Evolutionary conservation across 1,140 invertebrate genomes (phyloP).

Genomic region (Pachypsylla venusta): DNA sequence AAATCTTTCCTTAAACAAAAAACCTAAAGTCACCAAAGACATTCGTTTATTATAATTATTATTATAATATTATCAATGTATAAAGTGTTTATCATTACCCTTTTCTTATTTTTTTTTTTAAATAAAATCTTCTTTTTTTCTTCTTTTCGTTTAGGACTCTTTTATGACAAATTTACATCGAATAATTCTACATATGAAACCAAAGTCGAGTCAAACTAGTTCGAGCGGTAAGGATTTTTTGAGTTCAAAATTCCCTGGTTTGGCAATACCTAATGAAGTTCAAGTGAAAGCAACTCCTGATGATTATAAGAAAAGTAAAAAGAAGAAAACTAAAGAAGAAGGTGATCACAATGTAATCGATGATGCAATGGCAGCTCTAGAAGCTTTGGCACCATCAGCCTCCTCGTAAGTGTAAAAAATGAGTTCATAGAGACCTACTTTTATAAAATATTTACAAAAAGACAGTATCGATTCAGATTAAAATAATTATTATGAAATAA

Average conservation of each 20-base stretch:
- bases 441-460: conserved; percentile 12
- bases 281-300: conserved; percentile 25
- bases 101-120: background rate
- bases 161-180: conserved; percentile 80
- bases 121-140: conserved; percentile 13
- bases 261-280: conserved; percentile 74
- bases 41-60: too few relatives aligned
- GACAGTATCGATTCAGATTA: too few relatives aligned
- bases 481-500: too few relatives aligned
- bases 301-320: conserved; percentile 23
- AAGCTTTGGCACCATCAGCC: conserved; percentile 60
- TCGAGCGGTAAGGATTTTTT: conserved; percentile 41
- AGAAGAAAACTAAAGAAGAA: conserved; percentile 28
- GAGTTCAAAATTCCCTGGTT: conserved; percentile 67
- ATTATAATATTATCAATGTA: too few relatives aligned
- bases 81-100: too few relatives aligned
- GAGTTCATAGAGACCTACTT: conserved; percentile 18
- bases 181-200: conserved; percentile 90
- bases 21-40: too few relatives aligned
- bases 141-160: conserved; percentile 51
- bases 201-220: conserved; percentile 31
- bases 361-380: conserved; percentile 76
- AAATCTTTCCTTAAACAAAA: too few relatives aligned
- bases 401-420: conserved; percentile 17
- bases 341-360: conserved; percentile 46